Conservation (phyloP, 2,888 invertebrate genomes). For the Epinotia brunnichana region DNA sequence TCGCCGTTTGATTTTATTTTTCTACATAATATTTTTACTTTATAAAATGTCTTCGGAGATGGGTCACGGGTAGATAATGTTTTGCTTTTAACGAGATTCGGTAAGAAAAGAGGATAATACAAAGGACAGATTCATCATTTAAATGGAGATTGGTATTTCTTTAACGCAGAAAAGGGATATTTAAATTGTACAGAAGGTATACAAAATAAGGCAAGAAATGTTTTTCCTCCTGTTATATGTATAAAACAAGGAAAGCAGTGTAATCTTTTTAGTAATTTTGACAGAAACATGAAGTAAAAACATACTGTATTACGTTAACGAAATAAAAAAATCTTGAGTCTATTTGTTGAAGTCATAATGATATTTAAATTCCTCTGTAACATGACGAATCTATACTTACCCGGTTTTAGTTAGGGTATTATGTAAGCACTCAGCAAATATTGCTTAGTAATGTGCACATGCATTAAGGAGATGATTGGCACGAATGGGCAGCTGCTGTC, state of each 20-base stretch:
- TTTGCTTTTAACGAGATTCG: conserved; percentile 34
- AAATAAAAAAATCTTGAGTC: too few species aligned
- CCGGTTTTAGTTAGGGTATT: neutral
- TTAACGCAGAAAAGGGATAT: neutral
- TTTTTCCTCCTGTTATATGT: neutral
- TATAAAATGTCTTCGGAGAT: neutral
- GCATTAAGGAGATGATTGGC: neutral
- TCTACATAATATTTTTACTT: conserved; percentile 22
- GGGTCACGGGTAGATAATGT: conserved; percentile 16
- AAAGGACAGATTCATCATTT: conserved; percentile 29
- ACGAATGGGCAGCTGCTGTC: conserved; percentile 12
- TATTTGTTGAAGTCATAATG: too few species aligned
- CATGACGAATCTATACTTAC: too few species aligned
- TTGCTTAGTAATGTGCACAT: neutral
- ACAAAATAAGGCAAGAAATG: neutral
- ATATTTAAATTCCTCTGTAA: too few species aligned
- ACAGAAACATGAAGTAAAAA: too few species aligned
- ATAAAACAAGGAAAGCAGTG: neutral
- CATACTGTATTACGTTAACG: too few species aligned
- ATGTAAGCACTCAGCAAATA: neutral
- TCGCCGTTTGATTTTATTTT: conserved; percentile 19
- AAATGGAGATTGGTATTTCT: conserved; percentile 36
- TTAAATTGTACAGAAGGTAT: neutral
- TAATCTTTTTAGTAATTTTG: too few species aligned
- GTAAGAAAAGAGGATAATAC: neutral